phyloP scores from a whole-genome alignment of 2,797 vertebrate genomes.

The Myotis findleyi region DNA sequence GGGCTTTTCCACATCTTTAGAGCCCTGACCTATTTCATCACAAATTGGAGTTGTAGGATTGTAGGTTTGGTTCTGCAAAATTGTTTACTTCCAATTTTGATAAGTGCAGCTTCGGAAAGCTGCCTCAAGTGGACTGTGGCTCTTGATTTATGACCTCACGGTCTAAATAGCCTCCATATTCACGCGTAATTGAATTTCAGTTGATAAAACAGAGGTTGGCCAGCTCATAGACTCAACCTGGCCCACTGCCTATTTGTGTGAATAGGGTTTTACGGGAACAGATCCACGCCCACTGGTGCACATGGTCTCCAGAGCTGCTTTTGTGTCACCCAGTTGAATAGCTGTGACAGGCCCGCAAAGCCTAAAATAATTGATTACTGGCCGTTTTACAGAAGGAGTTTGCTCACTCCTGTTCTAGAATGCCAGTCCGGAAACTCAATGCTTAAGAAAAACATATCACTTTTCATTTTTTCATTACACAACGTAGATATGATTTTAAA shows the following conservation, averaged over 20 bases:
- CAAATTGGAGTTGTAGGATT: not conserved
- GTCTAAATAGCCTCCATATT: not conserved
- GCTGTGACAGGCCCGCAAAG: not conserved
- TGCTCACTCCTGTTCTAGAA: not conserved
- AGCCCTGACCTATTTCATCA: not conserved
- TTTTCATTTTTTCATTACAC: not conserved
- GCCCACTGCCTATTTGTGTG: not conserved
- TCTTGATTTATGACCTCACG: not conserved
- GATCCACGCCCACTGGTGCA: accelerated
- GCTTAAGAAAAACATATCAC: not conserved
- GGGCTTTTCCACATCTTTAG: not conserved
- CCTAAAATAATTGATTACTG: not conserved
- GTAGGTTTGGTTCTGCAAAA: not conserved
- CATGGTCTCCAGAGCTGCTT: not conserved
- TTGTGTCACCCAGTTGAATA: accelerated
- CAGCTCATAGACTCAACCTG: not conserved
- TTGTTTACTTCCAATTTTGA: not conserved
- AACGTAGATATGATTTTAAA: not conserved
- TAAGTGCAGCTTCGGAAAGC: not conserved
- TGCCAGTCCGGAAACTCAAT: not conserved
- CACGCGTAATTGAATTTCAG: not conserved
- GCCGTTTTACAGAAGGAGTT: not conserved
- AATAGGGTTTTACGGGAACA: not conserved
- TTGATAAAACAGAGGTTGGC: not conserved
- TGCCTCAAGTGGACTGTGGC: not conserved